Base-by-base conservation (phyloP, 2,888 invertebrate genomes). In the Dioctria rufipes region DNA sequence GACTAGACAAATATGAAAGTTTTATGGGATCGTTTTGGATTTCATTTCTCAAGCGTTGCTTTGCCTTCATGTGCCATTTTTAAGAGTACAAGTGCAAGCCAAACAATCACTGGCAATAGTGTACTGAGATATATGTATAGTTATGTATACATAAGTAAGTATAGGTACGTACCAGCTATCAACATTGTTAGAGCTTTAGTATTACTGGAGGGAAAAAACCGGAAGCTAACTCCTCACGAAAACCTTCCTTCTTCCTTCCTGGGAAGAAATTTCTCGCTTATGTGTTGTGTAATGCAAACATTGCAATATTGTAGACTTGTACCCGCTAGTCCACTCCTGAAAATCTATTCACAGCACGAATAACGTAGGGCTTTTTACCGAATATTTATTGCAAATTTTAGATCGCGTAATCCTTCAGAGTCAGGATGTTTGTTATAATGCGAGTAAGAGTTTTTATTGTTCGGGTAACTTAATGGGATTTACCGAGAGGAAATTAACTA, bases 61-160 rank as follows among this genome's bases (percentile, higher is more conserved):
- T 46, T 46, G 5, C 2, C 46, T 58, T 58, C 58, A 43, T 67
- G 8, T 67, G 67, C 46, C 46, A 25, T 37, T 61, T 67, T 67
- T 67, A 67, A 67, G 67, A 25, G 46, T 25, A 67, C 67, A 67
- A 67, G 67, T 67, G 67, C 43, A 67, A 67, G 67, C 67, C 67
- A 67, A 67, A 67, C 67, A 67, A 67, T 67, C 67, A 67, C 67
- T 42, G 67, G 43, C 42, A 67, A 67, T 58, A 58, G 4, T 49
- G 51, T 2, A 11, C 51, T 49, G 51, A 11, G 2, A 49, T 49
- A 49, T 39, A 25, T 25, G 25, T 25, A 25, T 25, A 25, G 0
- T 25, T 25, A 25, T 25, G 25, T 25, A 25, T 25, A 25, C 25
- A 25, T 25, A 25, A 2, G 25, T 25, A 25, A n/a, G n/a, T 25